Evolutionary conservation across 2,113 vertebrate species (phyloP).

Genomic region (Scomber colias): DNA sequence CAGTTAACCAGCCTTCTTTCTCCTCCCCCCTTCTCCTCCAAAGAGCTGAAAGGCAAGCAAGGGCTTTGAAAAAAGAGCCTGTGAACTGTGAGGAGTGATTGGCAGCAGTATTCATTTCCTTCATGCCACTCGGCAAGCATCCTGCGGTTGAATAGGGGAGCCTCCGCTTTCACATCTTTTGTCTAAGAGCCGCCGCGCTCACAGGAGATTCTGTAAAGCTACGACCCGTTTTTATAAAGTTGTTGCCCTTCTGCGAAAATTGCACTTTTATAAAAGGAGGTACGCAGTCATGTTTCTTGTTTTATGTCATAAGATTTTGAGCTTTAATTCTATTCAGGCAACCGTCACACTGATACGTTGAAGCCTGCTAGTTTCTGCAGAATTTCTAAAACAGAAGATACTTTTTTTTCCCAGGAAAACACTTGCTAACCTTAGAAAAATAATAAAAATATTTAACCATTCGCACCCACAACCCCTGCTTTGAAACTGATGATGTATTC

Average conservation of each 20-base stretch:
- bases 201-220: conserved; percentile 39
- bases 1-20: conserved; percentile 18
- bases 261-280: not conserved
- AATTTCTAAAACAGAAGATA: conserved; percentile 9
- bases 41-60: conserved; percentile 71
- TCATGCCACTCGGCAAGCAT: conserved; percentile 69
- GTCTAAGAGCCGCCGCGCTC: conserved; percentile 39
- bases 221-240: conserved; percentile 8
- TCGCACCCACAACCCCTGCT: not conserved
- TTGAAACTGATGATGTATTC: conserved; percentile 16
- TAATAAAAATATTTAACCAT: conserved; percentile 31
- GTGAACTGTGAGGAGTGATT: conserved; percentile 77
- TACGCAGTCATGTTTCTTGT: not conserved
- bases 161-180: conserved; percentile 64
- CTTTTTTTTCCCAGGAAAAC: not conserved
- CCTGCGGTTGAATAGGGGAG: conserved; percentile 62
- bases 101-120: conserved; percentile 81
- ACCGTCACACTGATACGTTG: no score
- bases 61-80: conserved; percentile 65
- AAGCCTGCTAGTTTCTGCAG: not conserved
- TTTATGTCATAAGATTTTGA: not conserved
- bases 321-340: not conserved
- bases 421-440: not conserved
- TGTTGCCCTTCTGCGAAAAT: conserved; percentile 29
- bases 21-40: conserved; percentile 23